Base-by-base conservation (phyloP, 2,113 vertebrate species). In the Mustelus asterias region DNA sequence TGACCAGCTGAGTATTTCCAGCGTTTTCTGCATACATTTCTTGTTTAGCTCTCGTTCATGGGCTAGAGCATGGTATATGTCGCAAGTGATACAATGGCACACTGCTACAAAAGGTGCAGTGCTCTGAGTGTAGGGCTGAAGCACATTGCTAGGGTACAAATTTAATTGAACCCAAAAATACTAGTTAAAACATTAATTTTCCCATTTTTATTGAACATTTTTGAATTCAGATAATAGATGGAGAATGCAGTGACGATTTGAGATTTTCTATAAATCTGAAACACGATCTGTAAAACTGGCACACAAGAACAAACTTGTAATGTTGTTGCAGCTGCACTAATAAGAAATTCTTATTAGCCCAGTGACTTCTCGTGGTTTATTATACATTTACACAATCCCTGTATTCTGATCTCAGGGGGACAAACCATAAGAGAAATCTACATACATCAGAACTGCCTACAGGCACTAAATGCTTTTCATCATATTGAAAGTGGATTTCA, bases 381-480 rank as follows among this genome's bases (percentile, higher is more conserved):
- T 41, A 72, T 44, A 95, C 93, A 95, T 95, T 94, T 94, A 44
- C 22, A 70, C 67, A 95, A 54, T 65, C 1, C 67, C 94, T 63
- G 48, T 48, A 72, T 48, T 76, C 69, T 95, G 94, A 76, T 76
- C 65, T 72, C 94, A 54, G 48, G 24, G 65, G 67, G 65, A 95
- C 13, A 72, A 95, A 9, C 94, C 37, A 95, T 95, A 69, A 72
- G 44, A 54, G 11, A 72, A 95, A 95, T 13, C 67, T 72, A 95
- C 54, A 26, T 67, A 93, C 26, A 95, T 95, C 94, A 48, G 44
- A 95, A 33, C 41, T 54, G 94, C 44, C 94, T 72, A 44, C 41
- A 95, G 69, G 24, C 41, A 95, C 24, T n/a, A 72, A 76, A 95
- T 26, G 69, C 41, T 70, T 95, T 95, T 94, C 60, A 95, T 69